These are phyloP conservation scores for Paragorgia papillata DNA, from an alignment of 92 coral and sea anemone species.

Conservation along the genomic window DNA sequence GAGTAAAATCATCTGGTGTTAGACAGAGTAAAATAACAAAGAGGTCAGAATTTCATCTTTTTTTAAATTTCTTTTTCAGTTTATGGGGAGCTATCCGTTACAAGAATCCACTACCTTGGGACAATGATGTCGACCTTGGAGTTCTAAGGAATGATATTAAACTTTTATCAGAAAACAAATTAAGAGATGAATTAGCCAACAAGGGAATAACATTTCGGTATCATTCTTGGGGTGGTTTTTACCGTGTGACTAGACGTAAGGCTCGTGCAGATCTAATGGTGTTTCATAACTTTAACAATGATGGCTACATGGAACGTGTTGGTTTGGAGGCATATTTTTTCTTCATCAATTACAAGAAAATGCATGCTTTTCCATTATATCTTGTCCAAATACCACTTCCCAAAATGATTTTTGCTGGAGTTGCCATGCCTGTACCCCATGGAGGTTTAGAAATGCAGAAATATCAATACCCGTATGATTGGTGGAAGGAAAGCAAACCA, in stretches of 20 bases:
- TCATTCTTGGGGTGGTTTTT: conserved; percentile 69
- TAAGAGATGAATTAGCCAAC: conserved; percentile 43
- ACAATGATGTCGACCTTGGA: conserved; percentile 79
- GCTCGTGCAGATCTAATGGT: conserved; percentile 82
- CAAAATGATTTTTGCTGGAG: conserved; percentile 51
- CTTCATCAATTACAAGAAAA: conserved; percentile 73
- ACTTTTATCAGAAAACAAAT: conserved; percentile 51
- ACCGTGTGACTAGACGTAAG: conserved; percentile 65
- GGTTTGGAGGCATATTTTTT: conserved; percentile 74
- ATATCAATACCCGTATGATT: conserved; percentile 76
- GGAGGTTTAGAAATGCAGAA: conserved; percentile 73
- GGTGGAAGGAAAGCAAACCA: conserved; percentile 54
- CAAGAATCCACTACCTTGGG: conserved; percentile 77
- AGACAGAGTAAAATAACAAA: too few relatives aligned
- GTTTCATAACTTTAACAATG: conserved; percentile 39
- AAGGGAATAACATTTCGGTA: conserved; percentile 63
- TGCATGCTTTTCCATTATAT: conserved; percentile 72
- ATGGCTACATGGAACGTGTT: conserved; percentile 70
- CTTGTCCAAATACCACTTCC: conserved; percentile 69
- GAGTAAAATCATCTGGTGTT: too few relatives aligned
- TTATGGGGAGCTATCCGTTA: conserved; percentile 80
- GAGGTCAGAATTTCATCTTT: too few relatives aligned
- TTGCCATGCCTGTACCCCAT: conserved; percentile 67
- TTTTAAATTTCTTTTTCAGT: conserved; percentile 32
- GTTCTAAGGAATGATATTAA: conserved; percentile 61